A percentile compares a stretch with the other conserved stretches of the same genome.
Evolutionary conservation across 2,888 invertebrate genomes (phyloP).

Genomic region (Strigamia crassipes): DNA sequence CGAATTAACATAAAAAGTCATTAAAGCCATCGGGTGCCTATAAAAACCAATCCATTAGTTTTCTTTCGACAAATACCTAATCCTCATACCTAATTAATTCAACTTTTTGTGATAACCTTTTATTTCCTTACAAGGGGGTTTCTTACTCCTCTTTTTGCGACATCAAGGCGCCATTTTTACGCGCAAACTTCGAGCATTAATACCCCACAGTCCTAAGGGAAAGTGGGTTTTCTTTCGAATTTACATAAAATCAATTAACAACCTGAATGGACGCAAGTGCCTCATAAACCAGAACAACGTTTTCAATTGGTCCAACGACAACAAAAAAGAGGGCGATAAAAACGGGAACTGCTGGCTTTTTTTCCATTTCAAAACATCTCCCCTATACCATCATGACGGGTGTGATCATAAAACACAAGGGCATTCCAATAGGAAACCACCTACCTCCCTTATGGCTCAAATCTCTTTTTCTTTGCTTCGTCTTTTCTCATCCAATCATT

Average conservation of each 20-base stretch:
- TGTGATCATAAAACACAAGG: slow-evolving; percentile 37
- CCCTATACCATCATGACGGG: background rate
- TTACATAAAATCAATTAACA: slow-evolving; percentile 37
- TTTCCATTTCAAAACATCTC: slow-evolving; percentile 36
- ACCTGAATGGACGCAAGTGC: slow-evolving; percentile 30
- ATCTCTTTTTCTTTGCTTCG: slow-evolving; percentile 22
- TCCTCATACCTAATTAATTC: slow-evolving; percentile 10
- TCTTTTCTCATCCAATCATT: slow-evolving; percentile 32
- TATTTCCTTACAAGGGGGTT: slow-evolving; percentile 7
- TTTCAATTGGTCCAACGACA: slow-evolving; percentile 31
- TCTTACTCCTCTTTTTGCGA: background rate
- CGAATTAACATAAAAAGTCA: background rate
- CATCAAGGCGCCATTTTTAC: background rate
- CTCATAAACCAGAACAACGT: slow-evolving; percentile 28
- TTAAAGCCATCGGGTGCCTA: background rate
- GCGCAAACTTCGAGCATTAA: background rate
- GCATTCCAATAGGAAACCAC: slow-evolving; percentile 34
- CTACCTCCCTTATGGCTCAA: slow-evolving; percentile 34
- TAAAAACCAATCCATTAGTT: slow-evolving; percentile 25
- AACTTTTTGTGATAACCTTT: slow-evolving; percentile 18
- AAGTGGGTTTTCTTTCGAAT: background rate
- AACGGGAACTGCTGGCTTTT: slow-evolving; percentile 14
- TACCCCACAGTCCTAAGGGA: background rate
- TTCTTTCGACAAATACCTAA: background rate
- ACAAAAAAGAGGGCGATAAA: slow-evolving; percentile 25